Base-by-base conservation (phyloP, 2,888 invertebrate genomes). In the Lochmaea capreae region DNA sequence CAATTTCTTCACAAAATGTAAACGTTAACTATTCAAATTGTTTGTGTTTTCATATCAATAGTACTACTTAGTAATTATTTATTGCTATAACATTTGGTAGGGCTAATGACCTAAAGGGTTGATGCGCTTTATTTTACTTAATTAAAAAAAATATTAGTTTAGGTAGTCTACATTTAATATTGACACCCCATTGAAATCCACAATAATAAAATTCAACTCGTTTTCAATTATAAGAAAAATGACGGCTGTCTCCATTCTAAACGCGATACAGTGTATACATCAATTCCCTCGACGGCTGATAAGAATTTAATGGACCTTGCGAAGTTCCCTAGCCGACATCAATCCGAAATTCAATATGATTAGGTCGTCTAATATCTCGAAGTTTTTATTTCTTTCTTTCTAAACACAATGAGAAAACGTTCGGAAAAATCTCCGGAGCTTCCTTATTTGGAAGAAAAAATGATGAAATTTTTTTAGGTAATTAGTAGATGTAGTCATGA, bases 331-430 rank as follows among this genome's bases (percentile, higher is more conserved):
- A 57, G 16, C 57, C 57, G 18, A 57, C 57, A 57, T n/a, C 9
- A 57, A 57, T 57, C 57, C 22, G n/a, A 57, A 57, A 57, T 57
- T 57, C 57, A 57, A 57, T 57, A 57, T 57, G 57, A 57, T 57
- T 57, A 57, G n/a, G 18, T 16, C 57, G 18, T 57, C 57, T 22
- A 16, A 57, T 57, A 16, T 3, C 57, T 16, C 57, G 22, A 57
- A 57, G 57, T 46, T 8, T 22, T 16, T 22, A n/a, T 57, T 57
- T 57, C 16, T 16, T 16, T 22, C 22, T 57, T 57, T 22, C 33
- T 57, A 57, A 57, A 57, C 16, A 11, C 57, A 22, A 16, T 57
- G 57, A 16, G 57, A 57, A 57, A 57, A 46, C 14, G 11, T 46
- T 46, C 46, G 46, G 46, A 14, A 12, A 46, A 46, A 46, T 43